phyloP scores from a whole-genome alignment of 2,888 invertebrate species.

The Litoditis marina region DNA sequence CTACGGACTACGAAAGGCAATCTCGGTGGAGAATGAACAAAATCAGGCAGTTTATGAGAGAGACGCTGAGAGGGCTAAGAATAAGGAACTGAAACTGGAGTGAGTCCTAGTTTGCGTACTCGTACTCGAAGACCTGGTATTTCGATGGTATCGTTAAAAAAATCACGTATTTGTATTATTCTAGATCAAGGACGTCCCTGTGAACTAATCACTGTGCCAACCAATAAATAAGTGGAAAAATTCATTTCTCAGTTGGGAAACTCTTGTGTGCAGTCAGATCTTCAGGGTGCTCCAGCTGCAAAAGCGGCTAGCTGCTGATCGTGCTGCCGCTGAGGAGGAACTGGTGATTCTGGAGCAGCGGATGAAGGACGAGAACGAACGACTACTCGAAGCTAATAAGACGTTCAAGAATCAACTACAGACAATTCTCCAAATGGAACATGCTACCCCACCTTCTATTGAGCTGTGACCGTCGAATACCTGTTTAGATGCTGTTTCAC shows the following conservation, averaged over 20 bases:
- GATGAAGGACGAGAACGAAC: constrained; percentile 57
- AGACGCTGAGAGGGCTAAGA: constrained; percentile 35
- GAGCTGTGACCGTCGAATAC: no score
- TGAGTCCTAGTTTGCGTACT: neutral
- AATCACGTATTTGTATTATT: no score
- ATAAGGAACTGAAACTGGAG: constrained; percentile 25
- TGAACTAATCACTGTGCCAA: no score
- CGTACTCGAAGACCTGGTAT: no score
- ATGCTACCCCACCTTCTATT: no score
- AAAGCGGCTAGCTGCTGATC: constrained; percentile 48
- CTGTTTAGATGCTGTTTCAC: no score
- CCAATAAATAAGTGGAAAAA: no score
- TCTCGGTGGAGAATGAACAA: constrained; percentile 77
- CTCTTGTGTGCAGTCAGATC: no score
- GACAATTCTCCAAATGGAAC: constrained; percentile 57
- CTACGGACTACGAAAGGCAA: constrained; percentile 87
- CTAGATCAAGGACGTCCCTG: no score
- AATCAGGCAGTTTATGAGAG: constrained; percentile 40
- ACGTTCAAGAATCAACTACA: constrained; percentile 56
- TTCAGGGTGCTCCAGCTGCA: constrained; percentile 51
- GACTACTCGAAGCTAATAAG: constrained; percentile 50
- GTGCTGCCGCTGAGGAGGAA: constrained; percentile 52
- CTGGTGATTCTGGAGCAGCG: constrained; percentile 53
- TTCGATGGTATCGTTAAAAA: no score
- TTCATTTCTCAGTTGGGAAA: no score